Evolutionary conservation across 1,140 invertebrate species (phyloP), one percentile per base, ranked within the genome.

Genomic region (Caenorhabditis brenneri): DNA sequence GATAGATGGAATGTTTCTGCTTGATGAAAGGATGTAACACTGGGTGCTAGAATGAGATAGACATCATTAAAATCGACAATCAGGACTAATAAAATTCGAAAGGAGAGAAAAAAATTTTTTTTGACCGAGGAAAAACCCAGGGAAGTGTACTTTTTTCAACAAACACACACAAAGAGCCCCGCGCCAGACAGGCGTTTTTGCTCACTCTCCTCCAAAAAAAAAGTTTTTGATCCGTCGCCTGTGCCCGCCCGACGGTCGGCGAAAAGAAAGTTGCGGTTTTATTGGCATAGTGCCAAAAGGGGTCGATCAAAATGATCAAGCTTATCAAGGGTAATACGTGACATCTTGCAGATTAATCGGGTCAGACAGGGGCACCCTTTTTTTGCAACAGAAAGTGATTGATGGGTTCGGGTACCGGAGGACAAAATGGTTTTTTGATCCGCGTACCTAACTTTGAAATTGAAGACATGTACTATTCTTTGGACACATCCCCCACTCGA

Each of bases 311-410:
- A 74, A n/a, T 19, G 65, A 42, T 74, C 33, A 39, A 24, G 55
- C 31, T 65, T 74, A 27, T 42, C 65, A 42, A 65, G 0, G 4
- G 24, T 22, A 29, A 74, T 65, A 74, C 65, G 65, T 74, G 65
- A 42, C 65, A 74, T 24, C 46, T n/a, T 74, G 65, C 65, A 74
- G 33, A 36, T 15, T 42, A 74, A 42, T 74, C 65, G 65, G 65
- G 65, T 74, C 65, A 74, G 33, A 74, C 65, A 74, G 7, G 15
- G n/a, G 39, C 39, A 12, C 12, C 39, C 39, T 42, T 42, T 42
- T 12, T 39, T 74, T 74, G 65, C 65, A 74, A 74, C 65, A 22
- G 65, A 36, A 36, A 42, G n/a, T 74, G 65, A 74, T 74, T 74
- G 65, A 74, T 74, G 65, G 22, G 29, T 65, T 65, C n/a, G 36